phyloP scores from a whole-genome alignment of 2,888 invertebrate species.

The Amphimallon solstitiale region DNA sequence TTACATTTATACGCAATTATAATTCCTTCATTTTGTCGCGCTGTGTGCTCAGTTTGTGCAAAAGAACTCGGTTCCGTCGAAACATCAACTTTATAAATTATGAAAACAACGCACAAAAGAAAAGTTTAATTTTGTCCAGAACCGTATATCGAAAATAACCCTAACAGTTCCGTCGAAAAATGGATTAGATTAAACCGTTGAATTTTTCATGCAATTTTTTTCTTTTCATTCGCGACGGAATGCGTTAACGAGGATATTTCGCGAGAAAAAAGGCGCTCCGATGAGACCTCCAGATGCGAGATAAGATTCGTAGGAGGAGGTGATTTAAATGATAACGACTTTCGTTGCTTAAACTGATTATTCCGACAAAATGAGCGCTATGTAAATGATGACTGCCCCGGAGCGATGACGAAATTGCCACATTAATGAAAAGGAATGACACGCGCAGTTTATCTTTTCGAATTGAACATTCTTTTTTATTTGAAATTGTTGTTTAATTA shows the following conservation, averaged over 20 bases:
- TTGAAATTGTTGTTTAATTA: too few species aligned
- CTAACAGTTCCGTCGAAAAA: conserved; percentile 17
- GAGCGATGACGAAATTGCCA: conserved; percentile 3
- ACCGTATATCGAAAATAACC: conserved; percentile 21
- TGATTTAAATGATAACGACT: conserved; percentile 30
- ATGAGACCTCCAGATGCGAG: conserved; percentile 17
- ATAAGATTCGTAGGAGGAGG: conserved; percentile 23
- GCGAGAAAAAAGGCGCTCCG: not conserved
- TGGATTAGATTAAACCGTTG: conserved; percentile 27
- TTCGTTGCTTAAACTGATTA: conserved; percentile 26
- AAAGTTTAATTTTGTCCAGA: conserved; percentile 8
- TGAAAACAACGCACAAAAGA: not conserved
- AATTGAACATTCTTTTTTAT: too few species aligned
- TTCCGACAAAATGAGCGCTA: conserved; percentile 17
- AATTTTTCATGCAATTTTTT: conserved; percentile 32
- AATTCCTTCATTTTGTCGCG: too few species aligned
- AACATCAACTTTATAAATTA: conserved; percentile 18
- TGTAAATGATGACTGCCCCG: not conserved
- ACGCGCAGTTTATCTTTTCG: not conserved
- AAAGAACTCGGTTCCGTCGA: not conserved
- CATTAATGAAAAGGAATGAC: conserved; percentile 9
- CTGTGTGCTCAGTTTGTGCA: too few species aligned
- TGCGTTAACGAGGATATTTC: conserved; percentile 29
- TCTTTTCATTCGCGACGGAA: conserved; percentile 28
- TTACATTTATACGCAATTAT: too few species aligned